phyloP scores from a whole-genome alignment of 1,140 invertebrate genomes.

The Penaeus indicus region DNA sequence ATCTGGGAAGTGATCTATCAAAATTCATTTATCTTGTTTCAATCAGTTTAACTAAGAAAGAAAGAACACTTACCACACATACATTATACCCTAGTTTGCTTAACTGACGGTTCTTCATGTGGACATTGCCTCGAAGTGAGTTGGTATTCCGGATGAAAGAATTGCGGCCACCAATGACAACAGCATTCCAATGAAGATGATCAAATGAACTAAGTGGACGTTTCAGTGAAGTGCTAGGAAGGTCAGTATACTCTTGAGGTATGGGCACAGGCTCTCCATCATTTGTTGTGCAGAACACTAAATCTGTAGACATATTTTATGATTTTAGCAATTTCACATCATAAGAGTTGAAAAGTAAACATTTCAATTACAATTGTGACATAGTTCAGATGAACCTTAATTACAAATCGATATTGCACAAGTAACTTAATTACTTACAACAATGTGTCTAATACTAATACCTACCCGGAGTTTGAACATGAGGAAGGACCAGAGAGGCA shows the following conservation, averaged over 20 bases:
- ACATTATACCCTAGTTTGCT: conserved; percentile 57
- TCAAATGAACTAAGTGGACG: neutral
- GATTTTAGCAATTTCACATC: neutral
- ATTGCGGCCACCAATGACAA: conserved; percentile 63
- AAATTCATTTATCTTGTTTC: too few relatives aligned
- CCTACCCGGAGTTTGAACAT: conserved; percentile 64
- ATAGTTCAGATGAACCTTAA: too few relatives aligned
- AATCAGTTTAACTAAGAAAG: neutral
- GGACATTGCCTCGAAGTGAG: conserved; percentile 52
- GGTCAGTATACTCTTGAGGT: conserved; percentile 48
- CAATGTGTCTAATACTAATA: neutral
- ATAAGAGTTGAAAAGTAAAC: too few relatives aligned
- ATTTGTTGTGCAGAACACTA: conserved; percentile 60
- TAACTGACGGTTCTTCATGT: conserved; percentile 62
- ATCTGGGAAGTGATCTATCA: neutral
- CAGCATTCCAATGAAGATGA: conserved; percentile 54
- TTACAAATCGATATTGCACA: neutral
- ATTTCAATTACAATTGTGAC: too few relatives aligned
- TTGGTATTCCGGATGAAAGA: conserved; percentile 56
- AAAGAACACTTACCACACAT: conserved; percentile 55
- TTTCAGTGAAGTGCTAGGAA: conserved; percentile 49
- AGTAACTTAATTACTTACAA: neutral
- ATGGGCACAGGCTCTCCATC: conserved; percentile 50
- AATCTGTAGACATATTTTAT: conserved; percentile 36
- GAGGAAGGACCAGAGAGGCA: conserved; percentile 57